Evolutionary conservation across 2,113 vertebrate species (phyloP).

Genomic region (Lampris incognitus): DNA sequence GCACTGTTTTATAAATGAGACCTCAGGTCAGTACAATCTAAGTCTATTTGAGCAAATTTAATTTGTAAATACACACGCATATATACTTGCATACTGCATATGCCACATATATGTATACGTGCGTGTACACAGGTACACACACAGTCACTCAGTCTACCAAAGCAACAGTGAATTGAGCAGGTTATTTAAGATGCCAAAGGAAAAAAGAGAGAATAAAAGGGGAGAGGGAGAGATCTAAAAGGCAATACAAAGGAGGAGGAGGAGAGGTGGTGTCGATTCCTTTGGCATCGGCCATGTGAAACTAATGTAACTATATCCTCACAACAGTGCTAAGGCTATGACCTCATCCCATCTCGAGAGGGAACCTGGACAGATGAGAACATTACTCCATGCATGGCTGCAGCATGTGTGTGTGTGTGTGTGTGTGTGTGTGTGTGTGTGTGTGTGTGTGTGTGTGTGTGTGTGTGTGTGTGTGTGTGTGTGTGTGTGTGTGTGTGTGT

Average conservation of each 20-base stretch:
- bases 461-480: constrained; percentile 1
- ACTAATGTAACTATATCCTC: constrained; percentile 64
- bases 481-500: not conserved
- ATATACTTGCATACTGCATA: not conserved
- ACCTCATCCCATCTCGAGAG: constrained; percentile 60
- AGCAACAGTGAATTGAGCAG: constrained; percentile 3
- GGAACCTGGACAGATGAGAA: constrained; percentile 63
- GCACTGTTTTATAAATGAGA: no score
- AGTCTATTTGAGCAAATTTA: constrained; percentile 10
- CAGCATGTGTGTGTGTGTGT: constrained; percentile 4
- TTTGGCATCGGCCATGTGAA: constrained; percentile 45
- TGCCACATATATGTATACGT: not conserved
- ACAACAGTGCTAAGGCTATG: constrained; percentile 53
- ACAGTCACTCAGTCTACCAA: constrained; percentile 20
- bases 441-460: not conserved
- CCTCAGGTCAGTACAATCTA: constrained; percentile 7
- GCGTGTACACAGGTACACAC: constrained; percentile 2
- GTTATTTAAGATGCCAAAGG: constrained; percentile 35
- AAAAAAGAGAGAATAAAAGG: constrained; percentile 1
- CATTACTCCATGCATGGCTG: constrained; percentile 54
- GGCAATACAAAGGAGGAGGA: constrained; percentile 26
- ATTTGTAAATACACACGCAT: constrained; percentile 27
- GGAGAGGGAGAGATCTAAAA: constrained; percentile 12
- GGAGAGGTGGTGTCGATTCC: constrained; percentile 55
- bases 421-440: constrained; percentile 7